phyloP scores from a whole-genome alignment of 2,888 invertebrate genomes.

The Eledona agricola region DNA sequence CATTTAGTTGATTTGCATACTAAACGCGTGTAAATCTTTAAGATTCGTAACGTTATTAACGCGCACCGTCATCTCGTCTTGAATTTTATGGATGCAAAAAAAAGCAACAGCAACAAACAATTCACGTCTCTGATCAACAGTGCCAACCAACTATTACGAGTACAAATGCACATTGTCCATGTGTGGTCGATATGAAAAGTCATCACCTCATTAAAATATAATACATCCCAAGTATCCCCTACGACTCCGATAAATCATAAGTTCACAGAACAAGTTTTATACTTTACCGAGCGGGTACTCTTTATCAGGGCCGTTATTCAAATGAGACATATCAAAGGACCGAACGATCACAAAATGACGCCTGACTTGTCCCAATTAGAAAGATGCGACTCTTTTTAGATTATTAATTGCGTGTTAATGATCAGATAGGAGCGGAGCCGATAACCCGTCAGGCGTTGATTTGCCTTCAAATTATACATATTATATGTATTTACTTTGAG shows the following conservation, averaged over 20 bases:
- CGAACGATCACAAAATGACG: constrained; percentile 6
- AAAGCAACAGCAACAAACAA: no score
- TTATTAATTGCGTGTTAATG: constrained; percentile 5
- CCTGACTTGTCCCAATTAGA: constrained; percentile 9
- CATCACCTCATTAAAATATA: constrained; percentile 33
- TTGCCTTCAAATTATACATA: no score
- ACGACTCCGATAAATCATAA: constrained; percentile 8
- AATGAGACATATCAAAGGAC: constrained; percentile 7
- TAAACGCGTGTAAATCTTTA: no score
- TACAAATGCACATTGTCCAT: constrained; percentile 21
- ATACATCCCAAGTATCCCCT: constrained; percentile 16
- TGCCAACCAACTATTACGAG: no score
- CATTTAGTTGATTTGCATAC: no score
- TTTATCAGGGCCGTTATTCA: constrained; percentile 13
- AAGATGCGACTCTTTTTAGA: not conserved
- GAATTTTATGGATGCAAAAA: no score
- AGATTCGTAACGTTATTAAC: no score
- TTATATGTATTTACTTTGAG: no score
- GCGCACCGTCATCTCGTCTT: no score
- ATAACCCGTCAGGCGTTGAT: no score
- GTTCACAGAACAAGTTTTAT: constrained; percentile 13
- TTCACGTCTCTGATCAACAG: no score
- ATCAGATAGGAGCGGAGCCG: no score
- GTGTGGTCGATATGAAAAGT: constrained; percentile 28
- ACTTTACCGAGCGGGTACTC: constrained; percentile 6